A percentile compares a stretch with the other conserved stretches of the same genome.
Evolutionary conservation across 1,140 invertebrate species (phyloP).

Genomic region (Solenopsis invicta): DNA sequence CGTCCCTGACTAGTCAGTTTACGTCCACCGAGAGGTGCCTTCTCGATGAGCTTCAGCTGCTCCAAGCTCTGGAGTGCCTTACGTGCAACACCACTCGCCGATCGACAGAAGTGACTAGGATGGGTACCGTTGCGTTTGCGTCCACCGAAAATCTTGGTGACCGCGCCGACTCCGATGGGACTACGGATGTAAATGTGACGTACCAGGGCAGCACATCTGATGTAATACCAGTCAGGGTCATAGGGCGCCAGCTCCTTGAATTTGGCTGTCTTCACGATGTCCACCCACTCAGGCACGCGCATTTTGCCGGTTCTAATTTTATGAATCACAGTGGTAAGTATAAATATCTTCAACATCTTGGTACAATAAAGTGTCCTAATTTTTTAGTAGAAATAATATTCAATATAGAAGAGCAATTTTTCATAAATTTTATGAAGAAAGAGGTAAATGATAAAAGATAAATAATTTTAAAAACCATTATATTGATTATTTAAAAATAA

Average conservation of each 20-base stretch:
- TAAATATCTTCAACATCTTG: background rate
- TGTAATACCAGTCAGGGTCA: slow-evolving; percentile 99
- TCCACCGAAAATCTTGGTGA: slow-evolving; percentile 98
- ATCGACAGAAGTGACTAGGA: slow-evolving; percentile 97
- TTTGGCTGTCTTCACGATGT: slow-evolving; percentile 97
- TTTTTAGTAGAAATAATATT: background rate
- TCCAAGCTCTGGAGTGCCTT: slow-evolving; percentile 98
- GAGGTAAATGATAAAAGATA: background rate
- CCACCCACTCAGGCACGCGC: slow-evolving; percentile 98
- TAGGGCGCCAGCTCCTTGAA: slow-evolving; percentile 99
- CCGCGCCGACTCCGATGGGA: slow-evolving; percentile 97
- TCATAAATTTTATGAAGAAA: background rate
- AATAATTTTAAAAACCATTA: background rate
- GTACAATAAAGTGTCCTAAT: no score
- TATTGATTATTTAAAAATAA: no score
- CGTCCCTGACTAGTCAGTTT: slow-evolving; percentile 96
- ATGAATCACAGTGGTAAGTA: slow-evolving; percentile 2
- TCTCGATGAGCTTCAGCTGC: slow-evolving; percentile 97
- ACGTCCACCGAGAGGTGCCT: slow-evolving; percentile 95
- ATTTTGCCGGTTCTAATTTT: slow-evolving; percentile 96
- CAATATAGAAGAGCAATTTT: background rate
- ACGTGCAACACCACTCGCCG: slow-evolving; percentile 95
- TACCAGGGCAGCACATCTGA: slow-evolving; percentile 96
- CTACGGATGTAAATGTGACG: slow-evolving; percentile 98
- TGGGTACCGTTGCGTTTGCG: slow-evolving; percentile 97